Percentiles rank a stretch among this genome's conserved stretches.
These are phyloP conservation scores for Orthosia gracilis DNA, from an alignment of 2,888 invertebrate species.

Conservation along the genomic window DNA sequence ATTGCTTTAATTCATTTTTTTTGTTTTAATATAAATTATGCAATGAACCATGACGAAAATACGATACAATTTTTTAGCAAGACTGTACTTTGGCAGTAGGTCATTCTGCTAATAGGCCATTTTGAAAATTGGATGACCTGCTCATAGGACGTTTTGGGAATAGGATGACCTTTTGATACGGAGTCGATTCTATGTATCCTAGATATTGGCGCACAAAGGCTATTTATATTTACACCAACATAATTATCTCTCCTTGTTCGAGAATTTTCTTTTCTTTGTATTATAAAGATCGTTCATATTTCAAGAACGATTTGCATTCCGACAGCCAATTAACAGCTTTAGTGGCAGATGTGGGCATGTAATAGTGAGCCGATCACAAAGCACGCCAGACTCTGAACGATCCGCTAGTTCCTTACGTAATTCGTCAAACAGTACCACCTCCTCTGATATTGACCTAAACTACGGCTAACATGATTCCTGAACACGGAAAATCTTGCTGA, in stretches of 20 bases:
- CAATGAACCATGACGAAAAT: no score
- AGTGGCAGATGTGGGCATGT: slow-evolving; percentile 3
- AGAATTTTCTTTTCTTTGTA: slow-evolving; percentile 2
- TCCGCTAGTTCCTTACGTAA: slow-evolving; percentile 17
- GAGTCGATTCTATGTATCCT: slow-evolving; percentile 15
- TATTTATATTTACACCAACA: neutral
- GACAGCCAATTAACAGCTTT: slow-evolving; percentile 3
- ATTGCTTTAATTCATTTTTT: no score
- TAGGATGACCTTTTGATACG: no score
- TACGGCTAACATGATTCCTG: slow-evolving; percentile 12
- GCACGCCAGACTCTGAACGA: neutral
- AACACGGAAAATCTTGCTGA: slow-evolving; percentile 24
- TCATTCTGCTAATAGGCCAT: no score
- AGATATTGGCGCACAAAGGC: slow-evolving; percentile 1
- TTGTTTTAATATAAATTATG: no score
- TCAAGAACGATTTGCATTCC: neutral
- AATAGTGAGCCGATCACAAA: slow-evolving; percentile 1
- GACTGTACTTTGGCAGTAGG: no score
- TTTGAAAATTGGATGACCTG: no score
- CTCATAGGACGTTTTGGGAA: no score
- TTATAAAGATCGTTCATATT: slow-evolving; percentile 7
- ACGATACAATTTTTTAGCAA: no score
- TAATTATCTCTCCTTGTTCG: slow-evolving; percentile 1
- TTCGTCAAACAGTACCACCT: slow-evolving; percentile 12
- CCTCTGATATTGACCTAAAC: slow-evolving; percentile 6